These are phyloP conservation scores for Eira barbara DNA, from an alignment of 2,113 vertebrate species.

Conservation along the genomic window DNA sequence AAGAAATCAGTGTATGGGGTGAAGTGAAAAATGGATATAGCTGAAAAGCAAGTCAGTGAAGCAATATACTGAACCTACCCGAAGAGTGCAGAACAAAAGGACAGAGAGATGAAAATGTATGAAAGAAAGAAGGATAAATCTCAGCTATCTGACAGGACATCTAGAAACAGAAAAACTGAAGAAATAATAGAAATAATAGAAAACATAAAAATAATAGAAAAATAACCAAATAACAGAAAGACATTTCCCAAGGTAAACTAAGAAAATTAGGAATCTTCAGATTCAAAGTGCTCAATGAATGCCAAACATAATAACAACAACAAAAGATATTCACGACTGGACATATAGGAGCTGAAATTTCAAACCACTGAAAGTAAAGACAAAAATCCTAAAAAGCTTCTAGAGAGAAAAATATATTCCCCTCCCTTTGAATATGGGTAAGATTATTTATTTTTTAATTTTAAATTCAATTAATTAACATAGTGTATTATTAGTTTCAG, in stretches of 20 bases:
- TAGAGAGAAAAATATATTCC: not conserved
- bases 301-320: not conserved
- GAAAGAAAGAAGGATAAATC: not conserved
- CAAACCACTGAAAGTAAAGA: not conserved
- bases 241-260: not conserved
- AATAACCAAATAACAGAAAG: not conserved
- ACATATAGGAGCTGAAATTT: not conserved
- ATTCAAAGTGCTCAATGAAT: not conserved
- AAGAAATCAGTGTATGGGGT: not conserved
- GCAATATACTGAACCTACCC: not conserved
- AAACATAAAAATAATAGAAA: too few relatives aligned
- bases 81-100: not conserved
- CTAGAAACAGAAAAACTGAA: not conserved
- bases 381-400: not conserved
- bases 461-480: not conserved
- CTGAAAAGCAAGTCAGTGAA: not conserved
- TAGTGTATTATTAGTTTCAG: not conserved
- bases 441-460: not conserved
- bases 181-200: not conserved
- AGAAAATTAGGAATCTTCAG: constrained; percentile 2
- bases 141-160: not conserved
- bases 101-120: not conserved
- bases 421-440: not conserved
- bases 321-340: not conserved
- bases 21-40: not conserved